phyloP scores from a whole-genome alignment of 2,797 vertebrate genomes.

The Aulostomus chinensis region DNA sequence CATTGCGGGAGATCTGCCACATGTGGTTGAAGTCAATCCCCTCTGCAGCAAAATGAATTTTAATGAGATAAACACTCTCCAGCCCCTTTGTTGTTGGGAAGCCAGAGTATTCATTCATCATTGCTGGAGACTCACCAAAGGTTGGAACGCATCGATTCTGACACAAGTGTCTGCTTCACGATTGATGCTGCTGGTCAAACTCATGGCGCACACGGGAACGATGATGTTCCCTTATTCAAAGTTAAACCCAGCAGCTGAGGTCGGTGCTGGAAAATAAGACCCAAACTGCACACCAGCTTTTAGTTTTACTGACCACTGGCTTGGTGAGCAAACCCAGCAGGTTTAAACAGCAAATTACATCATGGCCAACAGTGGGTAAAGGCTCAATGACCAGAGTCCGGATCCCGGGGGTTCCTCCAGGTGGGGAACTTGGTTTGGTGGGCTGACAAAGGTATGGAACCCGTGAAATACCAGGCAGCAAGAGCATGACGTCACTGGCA shows the following conservation, averaged over 20 bases:
- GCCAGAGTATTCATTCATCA: slow-evolving; percentile 31
- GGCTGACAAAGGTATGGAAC: too few relatives aligned
- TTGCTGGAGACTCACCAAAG: slow-evolving; percentile 17
- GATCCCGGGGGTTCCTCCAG: too few relatives aligned
- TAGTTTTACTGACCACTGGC: too few relatives aligned
- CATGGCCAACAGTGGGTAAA: too few relatives aligned
- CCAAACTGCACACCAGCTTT: too few relatives aligned
- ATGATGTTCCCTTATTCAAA: slow-evolving; percentile 14
- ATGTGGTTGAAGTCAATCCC: slow-evolving; percentile 51
- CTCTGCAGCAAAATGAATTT: slow-evolving; percentile 32
- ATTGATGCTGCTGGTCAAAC: slow-evolving; percentile 24
- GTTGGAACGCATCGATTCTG: slow-evolving; percentile 32
- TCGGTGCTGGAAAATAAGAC: too few relatives aligned
- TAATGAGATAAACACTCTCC: slow-evolving; percentile 52
- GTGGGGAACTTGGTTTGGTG: too few relatives aligned
- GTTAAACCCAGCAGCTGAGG: slow-evolving; percentile 2
- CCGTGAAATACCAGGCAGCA: too few relatives aligned
- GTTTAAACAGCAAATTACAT: too few relatives aligned
- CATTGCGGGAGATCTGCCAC: slow-evolving; percentile 37
- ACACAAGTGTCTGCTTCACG: slow-evolving; percentile 10
- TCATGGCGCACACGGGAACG: neutral
- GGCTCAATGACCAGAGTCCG: too few relatives aligned
- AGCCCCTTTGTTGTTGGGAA: slow-evolving; percentile 27
- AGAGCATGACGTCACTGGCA: too few relatives aligned
- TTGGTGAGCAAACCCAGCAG: too few relatives aligned